Conservation (phyloP, 2,113 vertebrate genomes). For the Epinephelus cyanopodus region DNA sequence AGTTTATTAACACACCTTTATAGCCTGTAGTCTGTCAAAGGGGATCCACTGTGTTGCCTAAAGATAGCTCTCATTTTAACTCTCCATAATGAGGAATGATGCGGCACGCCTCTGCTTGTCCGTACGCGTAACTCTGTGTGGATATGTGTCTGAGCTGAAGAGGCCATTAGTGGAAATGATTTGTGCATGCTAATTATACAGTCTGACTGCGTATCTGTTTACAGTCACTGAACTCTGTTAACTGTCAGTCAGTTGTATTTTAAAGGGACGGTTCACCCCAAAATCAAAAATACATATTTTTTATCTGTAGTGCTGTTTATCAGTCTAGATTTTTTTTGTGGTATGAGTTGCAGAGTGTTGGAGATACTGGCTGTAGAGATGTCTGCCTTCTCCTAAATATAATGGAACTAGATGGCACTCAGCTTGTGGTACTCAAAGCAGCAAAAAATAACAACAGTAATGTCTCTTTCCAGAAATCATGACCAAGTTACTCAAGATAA, state of each 20-base stretch:
- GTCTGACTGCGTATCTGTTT: constrained; percentile 5
- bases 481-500: no score
- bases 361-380: no score
- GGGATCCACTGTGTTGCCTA: neutral
- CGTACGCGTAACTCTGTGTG: neutral
- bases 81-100: constrained; percentile 28
- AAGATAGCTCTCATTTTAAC: neutral
- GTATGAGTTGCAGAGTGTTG: no score
- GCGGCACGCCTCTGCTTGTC: constrained; percentile 35
- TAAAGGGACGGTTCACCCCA: neutral
- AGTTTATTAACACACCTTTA: neutral
- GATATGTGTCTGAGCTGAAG: constrained; percentile 19
- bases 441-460: no score
- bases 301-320: no score
- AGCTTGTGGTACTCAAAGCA: no score
- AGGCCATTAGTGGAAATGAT: constrained; percentile 22
- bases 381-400: no score
- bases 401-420: no score
- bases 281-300: no score
- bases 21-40: neutral
- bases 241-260: neutral
- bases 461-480: no score
- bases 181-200: neutral
- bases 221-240: neutral
- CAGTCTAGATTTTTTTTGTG: no score